Evolutionary conservation across 2,888 invertebrate genomes (phyloP).

Genomic region (Drosophila borborema): DNA sequence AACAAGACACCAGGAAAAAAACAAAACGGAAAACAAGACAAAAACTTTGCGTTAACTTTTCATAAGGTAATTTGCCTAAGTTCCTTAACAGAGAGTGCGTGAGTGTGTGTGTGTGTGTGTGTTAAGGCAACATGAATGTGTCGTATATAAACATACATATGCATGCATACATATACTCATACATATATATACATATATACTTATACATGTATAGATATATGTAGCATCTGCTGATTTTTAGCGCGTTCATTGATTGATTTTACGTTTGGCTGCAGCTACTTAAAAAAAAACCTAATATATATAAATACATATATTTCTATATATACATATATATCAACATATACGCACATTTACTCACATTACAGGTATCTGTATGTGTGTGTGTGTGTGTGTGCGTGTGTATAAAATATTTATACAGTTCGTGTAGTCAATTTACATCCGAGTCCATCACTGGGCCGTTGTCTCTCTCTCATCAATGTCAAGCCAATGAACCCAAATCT

Average conservation of each 20-base stretch:
- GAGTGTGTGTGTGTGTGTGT: background rate
- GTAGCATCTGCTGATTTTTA: constrained; percentile 60
- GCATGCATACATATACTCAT: background rate
- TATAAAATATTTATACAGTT: constrained; percentile 75
- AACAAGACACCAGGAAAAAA: background rate
- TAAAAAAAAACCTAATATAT: constrained; percentile 41
- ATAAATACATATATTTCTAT: constrained; percentile 26
- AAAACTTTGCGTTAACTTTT: constrained; percentile 50
- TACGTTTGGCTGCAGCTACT: constrained; percentile 68
- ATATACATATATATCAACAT: constrained; percentile 21
- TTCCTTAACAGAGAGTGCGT: constrained; percentile 8
- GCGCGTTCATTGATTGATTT: constrained; percentile 57
- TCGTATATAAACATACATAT: background rate
- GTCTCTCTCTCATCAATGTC: constrained; percentile 74
- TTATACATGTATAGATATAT: background rate
- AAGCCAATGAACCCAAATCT: constrained; percentile 79
- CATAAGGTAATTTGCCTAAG: constrained; percentile 43
- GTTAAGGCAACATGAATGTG: constrained; percentile 13
- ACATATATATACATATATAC: background rate
- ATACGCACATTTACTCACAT: constrained; percentile 8
- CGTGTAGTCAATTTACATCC: constrained; percentile 72
- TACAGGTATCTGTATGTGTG: constrained; percentile 13
- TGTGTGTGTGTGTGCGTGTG: constrained; percentile 21
- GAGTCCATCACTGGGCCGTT: constrained; percentile 69
- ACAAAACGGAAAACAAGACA: background rate